These are phyloP conservation scores for Heliothis peltigera DNA, from an alignment of 2,888 invertebrate species.

Conservation along the genomic window DNA sequence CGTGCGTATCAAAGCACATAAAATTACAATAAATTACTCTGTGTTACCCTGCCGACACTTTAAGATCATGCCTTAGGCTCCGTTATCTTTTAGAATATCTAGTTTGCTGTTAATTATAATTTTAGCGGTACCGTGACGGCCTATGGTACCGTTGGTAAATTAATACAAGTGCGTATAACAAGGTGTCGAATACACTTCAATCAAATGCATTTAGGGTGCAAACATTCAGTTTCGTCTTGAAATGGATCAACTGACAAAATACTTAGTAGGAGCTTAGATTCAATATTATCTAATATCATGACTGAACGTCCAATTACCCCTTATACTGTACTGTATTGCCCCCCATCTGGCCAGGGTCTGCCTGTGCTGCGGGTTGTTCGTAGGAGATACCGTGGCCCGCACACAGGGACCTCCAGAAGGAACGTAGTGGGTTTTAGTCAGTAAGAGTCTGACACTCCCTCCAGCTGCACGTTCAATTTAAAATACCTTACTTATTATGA, in stretches of 20 bases:
- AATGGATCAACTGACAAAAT: conserved; percentile 42
- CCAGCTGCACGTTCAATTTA: conserved; percentile 25
- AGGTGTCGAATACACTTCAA: conserved; percentile 17
- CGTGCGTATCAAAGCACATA: conserved; percentile 30
- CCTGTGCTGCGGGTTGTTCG: too few relatives aligned
- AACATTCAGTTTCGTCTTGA: conserved; percentile 22
- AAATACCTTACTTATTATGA: conserved; percentile 26
- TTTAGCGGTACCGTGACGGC: conserved; percentile 17
- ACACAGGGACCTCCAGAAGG: too few relatives aligned
- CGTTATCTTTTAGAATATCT: conserved; percentile 42
- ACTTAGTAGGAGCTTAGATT: conserved; percentile 28
- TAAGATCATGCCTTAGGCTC: conserved; percentile 32
- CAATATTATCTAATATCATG: conserved; percentile 35
- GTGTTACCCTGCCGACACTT: conserved; percentile 29
- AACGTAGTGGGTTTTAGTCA: too few relatives aligned
- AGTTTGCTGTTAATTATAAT: conserved; percentile 30
- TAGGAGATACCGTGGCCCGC: too few relatives aligned
- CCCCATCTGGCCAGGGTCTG: too few relatives aligned
- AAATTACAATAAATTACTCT: conserved; percentile 37
- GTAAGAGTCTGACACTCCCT: too few relatives aligned
- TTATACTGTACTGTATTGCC: too few relatives aligned
- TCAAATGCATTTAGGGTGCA: conserved; percentile 10
- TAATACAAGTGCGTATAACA: conserved; percentile 18
- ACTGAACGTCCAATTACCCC: too few relatives aligned
- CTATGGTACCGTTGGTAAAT: conserved; percentile 31